Evolutionary conservation across 2,797 vertebrate species (phyloP).

Genomic region (Sebastes steindachneri): DNA sequence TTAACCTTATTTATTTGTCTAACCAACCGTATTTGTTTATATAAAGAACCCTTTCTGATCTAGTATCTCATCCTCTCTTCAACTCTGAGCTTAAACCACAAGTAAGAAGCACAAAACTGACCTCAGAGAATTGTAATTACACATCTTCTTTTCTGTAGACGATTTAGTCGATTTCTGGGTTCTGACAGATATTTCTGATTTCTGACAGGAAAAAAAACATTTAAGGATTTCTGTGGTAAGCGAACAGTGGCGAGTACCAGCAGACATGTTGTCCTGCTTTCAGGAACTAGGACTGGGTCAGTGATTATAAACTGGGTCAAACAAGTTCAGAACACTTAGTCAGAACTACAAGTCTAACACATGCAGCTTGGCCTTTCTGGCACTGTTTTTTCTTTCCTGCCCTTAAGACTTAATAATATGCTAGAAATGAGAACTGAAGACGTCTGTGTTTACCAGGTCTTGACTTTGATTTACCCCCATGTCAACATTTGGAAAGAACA

Average conservation of each 20-base stretch:
- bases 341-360: conserved; percentile 2
- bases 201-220: conserved; percentile 21
- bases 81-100: conserved; percentile 17
- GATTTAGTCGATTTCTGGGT: conserved; percentile 22
- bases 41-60: conserved; percentile 20
- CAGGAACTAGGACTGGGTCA: conserved; percentile 46
- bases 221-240: conserved; percentile 16
- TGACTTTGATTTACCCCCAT: conserved; percentile 14
- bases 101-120: conserved; percentile 22
- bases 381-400: not conserved
- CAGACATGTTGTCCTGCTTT: conserved; percentile 39
- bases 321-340: conserved; percentile 30
- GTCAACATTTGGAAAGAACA: conserved; percentile 31
- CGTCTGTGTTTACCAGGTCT: conserved; percentile 2
- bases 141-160: conserved; percentile 23
- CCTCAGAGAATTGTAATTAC: conserved; percentile 37
- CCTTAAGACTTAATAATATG: not conserved
- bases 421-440: not conserved
- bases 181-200: conserved; percentile 32
- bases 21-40: conserved; percentile 5
- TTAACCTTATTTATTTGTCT: not conserved
- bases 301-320: conserved; percentile 45
- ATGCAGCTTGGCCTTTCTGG: not conserved
- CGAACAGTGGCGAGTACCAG: conserved; percentile 16
- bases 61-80: conserved; percentile 23